phyloP scores from a whole-genome alignment of 1,140 invertebrate species.

The Macrotrachela quadricornifera region DNA sequence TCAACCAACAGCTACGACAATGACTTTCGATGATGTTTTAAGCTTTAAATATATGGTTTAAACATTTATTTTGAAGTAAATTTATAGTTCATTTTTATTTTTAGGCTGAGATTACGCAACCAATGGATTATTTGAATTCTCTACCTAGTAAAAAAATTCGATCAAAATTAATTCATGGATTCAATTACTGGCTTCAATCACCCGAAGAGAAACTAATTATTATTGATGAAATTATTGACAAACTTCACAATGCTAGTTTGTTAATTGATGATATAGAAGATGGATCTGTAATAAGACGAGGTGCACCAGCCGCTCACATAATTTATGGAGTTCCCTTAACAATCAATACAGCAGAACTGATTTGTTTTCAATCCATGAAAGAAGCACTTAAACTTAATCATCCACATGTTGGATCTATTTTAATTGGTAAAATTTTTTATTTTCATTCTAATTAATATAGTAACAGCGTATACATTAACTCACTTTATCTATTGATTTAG shows the following conservation, averaged over 20 bases:
- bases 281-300: conserved; percentile 68
- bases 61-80: too few relatives aligned
- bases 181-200: conserved; percentile 82
- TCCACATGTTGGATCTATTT: conserved; percentile 44
- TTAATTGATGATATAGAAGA: conserved; percentile 92
- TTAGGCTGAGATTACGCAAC: too few relatives aligned
- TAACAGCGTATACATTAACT: too few relatives aligned
- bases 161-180: conserved; percentile 61
- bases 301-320: conserved; percentile 68
- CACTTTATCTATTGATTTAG: too few relatives aligned
- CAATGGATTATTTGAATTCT: too few relatives aligned
- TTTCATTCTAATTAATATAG: too few relatives aligned
- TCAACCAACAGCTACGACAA: too few relatives aligned
- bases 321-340: conserved; percentile 82
- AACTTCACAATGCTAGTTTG: conserved; percentile 85
- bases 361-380: conserved; percentile 66
- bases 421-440: conserved; percentile 41
- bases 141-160: conserved; percentile 63
- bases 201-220: conserved; percentile 53
- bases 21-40: too few relatives aligned
- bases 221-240: conserved; percentile 71
- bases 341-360: conserved; percentile 89
- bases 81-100: too few relatives aligned
- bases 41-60: too few relatives aligned
- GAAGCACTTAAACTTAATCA: conserved; percentile 56